Conservation (phyloP, 2,113 vertebrate genomes). For the Neolamprologus sp. region DNA sequence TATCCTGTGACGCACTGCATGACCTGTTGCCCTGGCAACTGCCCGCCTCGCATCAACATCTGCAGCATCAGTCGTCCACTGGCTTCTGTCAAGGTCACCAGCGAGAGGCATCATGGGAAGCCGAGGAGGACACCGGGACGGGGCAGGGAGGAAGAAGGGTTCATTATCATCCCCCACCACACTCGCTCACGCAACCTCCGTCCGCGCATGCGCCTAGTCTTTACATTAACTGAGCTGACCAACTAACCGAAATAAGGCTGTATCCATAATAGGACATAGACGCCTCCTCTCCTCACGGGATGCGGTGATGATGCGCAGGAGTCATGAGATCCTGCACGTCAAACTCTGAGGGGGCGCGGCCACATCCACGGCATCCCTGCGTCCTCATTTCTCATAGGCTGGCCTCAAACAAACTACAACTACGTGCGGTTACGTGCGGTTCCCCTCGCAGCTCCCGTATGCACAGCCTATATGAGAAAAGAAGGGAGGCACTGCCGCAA, state of each 20-base stretch:
- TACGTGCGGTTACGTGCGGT: conserved; percentile 46
- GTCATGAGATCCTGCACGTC: background rate
- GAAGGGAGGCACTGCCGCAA: background rate
- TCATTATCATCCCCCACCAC: background rate
- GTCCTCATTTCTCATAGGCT: background rate
- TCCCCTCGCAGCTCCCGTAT: conserved; percentile 12
- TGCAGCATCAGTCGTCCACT: conserved; percentile 30
- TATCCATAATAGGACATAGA: background rate
- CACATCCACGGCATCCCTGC: background rate
- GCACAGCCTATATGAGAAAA: background rate
- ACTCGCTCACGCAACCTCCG: rapidly evolving
- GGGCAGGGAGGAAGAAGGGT: background rate
- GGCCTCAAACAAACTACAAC: background rate
- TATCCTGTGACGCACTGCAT: background rate
- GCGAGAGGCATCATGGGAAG: conserved; percentile 52
- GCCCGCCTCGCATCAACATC: conserved; percentile 40
- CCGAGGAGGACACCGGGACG: background rate
- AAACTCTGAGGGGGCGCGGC: background rate
- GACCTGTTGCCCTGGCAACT: conserved; percentile 4
- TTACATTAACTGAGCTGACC: background rate
- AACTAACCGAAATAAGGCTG: background rate
- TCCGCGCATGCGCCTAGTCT: background rate
- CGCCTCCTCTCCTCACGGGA: background rate
- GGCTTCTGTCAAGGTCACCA: conserved; percentile 57
- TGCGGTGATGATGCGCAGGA: background rate